Evolutionary conservation across 2,797 vertebrate species (phyloP).

Genomic region (Pseudocheirus occidentalis): DNA sequence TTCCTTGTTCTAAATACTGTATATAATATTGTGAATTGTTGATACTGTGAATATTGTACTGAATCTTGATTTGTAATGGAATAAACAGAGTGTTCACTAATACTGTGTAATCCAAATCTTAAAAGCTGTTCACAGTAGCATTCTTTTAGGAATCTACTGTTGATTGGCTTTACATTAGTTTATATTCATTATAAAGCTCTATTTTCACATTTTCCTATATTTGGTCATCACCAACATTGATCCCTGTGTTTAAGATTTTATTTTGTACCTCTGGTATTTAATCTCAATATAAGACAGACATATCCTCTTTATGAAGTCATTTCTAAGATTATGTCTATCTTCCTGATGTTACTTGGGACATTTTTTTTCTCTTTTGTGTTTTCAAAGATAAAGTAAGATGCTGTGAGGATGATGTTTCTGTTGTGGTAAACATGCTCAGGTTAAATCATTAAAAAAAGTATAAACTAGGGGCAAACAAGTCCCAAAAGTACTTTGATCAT

Average conservation of each 20-base stretch:
- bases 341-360: not conserved
- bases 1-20: no score
- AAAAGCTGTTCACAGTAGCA: no score
- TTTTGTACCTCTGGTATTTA: conserved; percentile 23
- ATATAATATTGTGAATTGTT: no score
- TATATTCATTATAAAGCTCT: no score
- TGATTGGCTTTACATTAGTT: no score
- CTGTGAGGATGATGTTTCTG: not conserved
- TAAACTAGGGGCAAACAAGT: not conserved
- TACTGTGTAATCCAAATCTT: no score
- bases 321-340: conserved; percentile 20
- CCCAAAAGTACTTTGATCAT: not conserved
- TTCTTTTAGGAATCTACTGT: no score
- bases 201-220: no score
- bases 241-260: not conserved
- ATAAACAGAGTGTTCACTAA: no score
- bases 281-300: not conserved
- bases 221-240: not conserved
- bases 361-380: conserved; percentile 19
- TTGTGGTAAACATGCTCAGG: not conserved
- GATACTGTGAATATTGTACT: no score
- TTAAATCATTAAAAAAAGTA: no score
- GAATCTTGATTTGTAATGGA: no score
- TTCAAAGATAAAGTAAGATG: conserved; percentile 22
- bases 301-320: not conserved